These are phyloP conservation scores for Harpalus rufipes DNA, from an alignment of 2,888 invertebrate genomes.

Conservation along the genomic window DNA sequence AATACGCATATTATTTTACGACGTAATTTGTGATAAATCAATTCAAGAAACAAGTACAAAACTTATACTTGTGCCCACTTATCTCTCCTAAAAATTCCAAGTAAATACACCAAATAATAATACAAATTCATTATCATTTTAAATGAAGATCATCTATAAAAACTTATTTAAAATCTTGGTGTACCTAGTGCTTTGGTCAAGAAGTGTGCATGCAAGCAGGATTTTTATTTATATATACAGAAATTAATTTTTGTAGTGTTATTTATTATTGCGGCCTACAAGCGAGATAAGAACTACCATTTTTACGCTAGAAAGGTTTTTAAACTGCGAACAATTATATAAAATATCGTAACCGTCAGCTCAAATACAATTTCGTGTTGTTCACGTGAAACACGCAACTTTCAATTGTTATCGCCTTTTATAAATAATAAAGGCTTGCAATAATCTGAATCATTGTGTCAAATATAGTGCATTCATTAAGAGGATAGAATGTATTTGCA, in stretches of 20 bases:
- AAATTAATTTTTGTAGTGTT: slow-evolving; percentile 49
- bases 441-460: slow-evolving; percentile 27
- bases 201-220: slow-evolving; percentile 54
- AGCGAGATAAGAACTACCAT: slow-evolving; percentile 56
- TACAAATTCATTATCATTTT: slow-evolving; percentile 36
- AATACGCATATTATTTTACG: slow-evolving; percentile 39
- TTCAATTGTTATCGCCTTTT: slow-evolving; percentile 49
- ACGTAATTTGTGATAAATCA: slow-evolving; percentile 46
- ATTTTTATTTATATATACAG: slow-evolving; percentile 51
- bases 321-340: slow-evolving; percentile 55
- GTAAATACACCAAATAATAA: slow-evolving; percentile 42
- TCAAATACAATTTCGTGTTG: slow-evolving; percentile 52
- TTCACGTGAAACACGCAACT: slow-evolving; percentile 14
- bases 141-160: slow-evolving; percentile 50
- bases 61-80: slow-evolving; percentile 49
- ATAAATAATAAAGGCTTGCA: slow-evolving; percentile 41
- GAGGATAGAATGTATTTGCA: slow-evolving; percentile 1
- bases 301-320: slow-evolving; percentile 54
- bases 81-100: slow-evolving; percentile 21
- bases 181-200: slow-evolving; percentile 59
- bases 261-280: slow-evolving; percentile 58
- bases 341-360: slow-evolving; percentile 62
- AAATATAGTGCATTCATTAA: slow-evolving; percentile 31
- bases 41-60: slow-evolving; percentile 51
- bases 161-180: slow-evolving; percentile 53